Base-by-base conservation (phyloP, 2,888 invertebrate species). In the Drosophila austrosaltans region DNA sequence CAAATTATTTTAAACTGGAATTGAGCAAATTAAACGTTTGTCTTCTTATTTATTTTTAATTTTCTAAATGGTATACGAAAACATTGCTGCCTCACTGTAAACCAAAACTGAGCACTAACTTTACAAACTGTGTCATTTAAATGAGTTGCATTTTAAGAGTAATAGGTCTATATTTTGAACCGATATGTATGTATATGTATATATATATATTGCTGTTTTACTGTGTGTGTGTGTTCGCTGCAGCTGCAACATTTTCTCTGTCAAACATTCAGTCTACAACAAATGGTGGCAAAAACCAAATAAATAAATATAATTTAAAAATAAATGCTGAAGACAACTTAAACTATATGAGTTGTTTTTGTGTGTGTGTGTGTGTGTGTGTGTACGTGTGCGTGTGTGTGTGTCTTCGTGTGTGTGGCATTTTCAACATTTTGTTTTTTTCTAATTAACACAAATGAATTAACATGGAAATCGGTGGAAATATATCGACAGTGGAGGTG, bases 211-310 rank as follows among this genome's bases (percentile, higher is more conserved):
- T n/a, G n/a, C 2, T 40, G 16, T 57, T 54, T 64, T 22, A 61
- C 56, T 42, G 36, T 36, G 36, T 36, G 36, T 48, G 62, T 58
- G 28, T 75, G 71, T 36, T 64, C 66, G 64, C 84, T 70, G 64
- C 84, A 84, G 89, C 84, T 84, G 89, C 88, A 84, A 89, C 84
- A 84, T 84, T 79, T 89, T 82, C 66, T 76, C 73, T 84, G 89
- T 85, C 82, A 48, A 81, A 82, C 77, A 63, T 54, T 44, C 40
- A 58, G 66, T 54, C 75, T 76, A 81, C 82, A 82, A 81, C 82
- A 89, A 84, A 78, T 76, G 81, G 72, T 73, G 74, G 64, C 65
- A 63, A 68, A 59, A 60, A 40, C 32, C 66, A 84, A 81, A 85
- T 86, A 88, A 74, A 88, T 82, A 72, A 75, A 72, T 72, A 70